Conservation (phyloP, 2,113 vertebrate species). For the Papio anubis region DNA sequence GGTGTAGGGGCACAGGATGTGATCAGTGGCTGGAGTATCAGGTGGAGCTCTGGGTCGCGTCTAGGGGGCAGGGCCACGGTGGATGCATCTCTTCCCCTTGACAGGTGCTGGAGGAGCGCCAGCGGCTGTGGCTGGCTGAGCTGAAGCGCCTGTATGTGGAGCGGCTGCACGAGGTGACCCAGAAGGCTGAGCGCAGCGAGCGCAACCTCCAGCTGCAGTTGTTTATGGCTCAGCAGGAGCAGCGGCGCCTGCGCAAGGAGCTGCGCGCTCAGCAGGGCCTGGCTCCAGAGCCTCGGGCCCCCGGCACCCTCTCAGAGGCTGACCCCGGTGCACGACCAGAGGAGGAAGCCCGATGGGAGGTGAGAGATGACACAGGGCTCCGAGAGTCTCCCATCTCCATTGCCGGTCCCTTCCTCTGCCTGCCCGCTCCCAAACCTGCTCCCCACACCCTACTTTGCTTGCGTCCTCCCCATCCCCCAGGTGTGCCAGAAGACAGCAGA, state of each 20-base stretch:
- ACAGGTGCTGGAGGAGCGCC: slow-evolving; percentile 96
- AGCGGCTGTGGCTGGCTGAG: slow-evolving; percentile 95
- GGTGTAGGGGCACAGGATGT: neutral
- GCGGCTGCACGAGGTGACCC: slow-evolving; percentile 94
- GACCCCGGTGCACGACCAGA: slow-evolving; percentile 87
- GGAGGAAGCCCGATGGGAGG: slow-evolving; percentile 98
- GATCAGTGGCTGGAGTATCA: neutral
- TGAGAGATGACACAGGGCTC: slow-evolving; percentile 66
- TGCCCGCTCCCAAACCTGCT: accelerated
- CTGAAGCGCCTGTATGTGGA: slow-evolving; percentile 94
- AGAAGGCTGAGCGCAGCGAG: slow-evolving; percentile 95
- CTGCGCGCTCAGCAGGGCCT: slow-evolving; percentile 87
- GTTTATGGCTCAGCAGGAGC: slow-evolving; percentile 95
- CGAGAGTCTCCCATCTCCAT: neutral
- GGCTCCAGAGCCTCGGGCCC: slow-evolving; percentile 75
- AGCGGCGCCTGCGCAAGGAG: slow-evolving; percentile 92
- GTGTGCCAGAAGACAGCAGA: slow-evolving; percentile 98
- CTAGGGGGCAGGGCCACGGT: neutral
- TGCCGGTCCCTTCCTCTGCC: neutral
- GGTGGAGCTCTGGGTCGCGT: too few species aligned
- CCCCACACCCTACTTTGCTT: neutral
- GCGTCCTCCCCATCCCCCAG: slow-evolving; percentile 73
- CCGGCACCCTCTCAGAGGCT: neutral
- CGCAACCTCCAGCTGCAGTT: slow-evolving; percentile 94
- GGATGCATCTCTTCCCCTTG: neutral